Conservation (phyloP, 2,797 vertebrate genomes). For the Phataginus tricuspis region DNA sequence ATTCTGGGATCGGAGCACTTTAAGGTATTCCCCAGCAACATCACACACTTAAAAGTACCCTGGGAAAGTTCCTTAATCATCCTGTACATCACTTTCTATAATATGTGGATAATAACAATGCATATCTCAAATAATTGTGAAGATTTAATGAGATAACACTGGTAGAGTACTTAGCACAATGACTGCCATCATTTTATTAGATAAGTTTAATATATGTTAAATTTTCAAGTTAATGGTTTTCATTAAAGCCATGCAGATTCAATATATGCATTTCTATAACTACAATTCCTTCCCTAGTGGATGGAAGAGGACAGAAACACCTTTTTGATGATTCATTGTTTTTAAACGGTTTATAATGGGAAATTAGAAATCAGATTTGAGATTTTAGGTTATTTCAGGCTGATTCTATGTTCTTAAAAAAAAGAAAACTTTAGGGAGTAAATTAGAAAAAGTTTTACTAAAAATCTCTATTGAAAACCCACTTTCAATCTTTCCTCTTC, state of each 20-base stretch:
- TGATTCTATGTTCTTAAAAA: background rate
- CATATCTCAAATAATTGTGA: background rate
- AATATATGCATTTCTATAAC: background rate
- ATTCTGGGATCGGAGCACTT: background rate
- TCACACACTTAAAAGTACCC: background rate
- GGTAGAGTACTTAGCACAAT: background rate
- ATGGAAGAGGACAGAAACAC: background rate
- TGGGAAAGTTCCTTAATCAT: background rate
- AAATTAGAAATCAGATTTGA: background rate
- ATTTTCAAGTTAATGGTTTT: background rate
- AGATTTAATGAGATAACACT: background rate
- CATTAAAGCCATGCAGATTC: background rate
- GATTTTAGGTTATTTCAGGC: background rate
- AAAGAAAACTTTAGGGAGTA: background rate
- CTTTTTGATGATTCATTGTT: background rate
- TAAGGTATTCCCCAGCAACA: background rate
- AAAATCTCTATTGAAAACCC: background rate
- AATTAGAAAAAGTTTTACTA: background rate
- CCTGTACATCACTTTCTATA: background rate
- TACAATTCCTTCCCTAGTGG: background rate
- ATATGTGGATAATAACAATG: background rate
- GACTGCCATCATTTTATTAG: background rate
- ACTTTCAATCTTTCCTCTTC: background rate
- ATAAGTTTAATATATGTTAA: background rate
- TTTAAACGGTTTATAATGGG: background rate